Evolutionary conservation across 1,140 invertebrate genomes (phyloP).

Genomic region (Drosophila ananassae): DNA sequence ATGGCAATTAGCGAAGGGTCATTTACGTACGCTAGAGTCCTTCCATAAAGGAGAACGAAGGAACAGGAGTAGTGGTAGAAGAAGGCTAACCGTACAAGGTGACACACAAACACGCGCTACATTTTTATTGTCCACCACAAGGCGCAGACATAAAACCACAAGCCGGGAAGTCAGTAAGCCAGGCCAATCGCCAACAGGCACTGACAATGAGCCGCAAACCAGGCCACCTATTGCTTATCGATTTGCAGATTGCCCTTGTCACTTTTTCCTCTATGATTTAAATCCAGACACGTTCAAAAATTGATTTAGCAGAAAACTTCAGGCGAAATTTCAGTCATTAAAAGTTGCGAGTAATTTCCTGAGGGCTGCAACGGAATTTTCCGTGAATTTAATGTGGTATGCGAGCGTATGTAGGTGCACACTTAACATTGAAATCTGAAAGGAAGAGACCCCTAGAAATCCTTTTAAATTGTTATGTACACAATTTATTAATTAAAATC

Average conservation of each 20-base stretch:
- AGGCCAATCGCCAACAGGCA: conserved; percentile 11
- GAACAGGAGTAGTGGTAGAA: not conserved
- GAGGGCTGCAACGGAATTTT: not conserved
- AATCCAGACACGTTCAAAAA: conserved; percentile 3
- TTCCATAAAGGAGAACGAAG: not conserved
- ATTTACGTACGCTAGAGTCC: conserved; percentile 1
- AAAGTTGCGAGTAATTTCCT: not conserved
- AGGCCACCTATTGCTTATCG: conserved; percentile 33
- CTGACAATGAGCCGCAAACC: conserved; percentile 30
- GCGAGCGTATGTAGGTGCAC: not conserved
- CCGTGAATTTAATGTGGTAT: not conserved
- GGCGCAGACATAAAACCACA: conserved; percentile 2
- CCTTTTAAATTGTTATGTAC: not conserved
- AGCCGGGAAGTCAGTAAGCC: conserved; percentile 12
- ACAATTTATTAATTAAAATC: not conserved
- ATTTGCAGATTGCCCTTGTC: conserved; percentile 37
- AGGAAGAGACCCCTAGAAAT: not conserved
- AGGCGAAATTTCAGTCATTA: not conserved
- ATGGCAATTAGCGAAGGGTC: conserved; percentile 42
- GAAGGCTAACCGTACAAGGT: conserved; percentile 15
- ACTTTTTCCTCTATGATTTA: conserved; percentile 2
- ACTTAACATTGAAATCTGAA: not conserved
- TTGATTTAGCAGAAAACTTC: conserved; percentile 1
- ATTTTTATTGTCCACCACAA: conserved; percentile 21
- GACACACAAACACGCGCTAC: conserved; percentile 29